Conservation (phyloP, 2,113 vertebrate species). For the Mustela lutreola region DNA sequence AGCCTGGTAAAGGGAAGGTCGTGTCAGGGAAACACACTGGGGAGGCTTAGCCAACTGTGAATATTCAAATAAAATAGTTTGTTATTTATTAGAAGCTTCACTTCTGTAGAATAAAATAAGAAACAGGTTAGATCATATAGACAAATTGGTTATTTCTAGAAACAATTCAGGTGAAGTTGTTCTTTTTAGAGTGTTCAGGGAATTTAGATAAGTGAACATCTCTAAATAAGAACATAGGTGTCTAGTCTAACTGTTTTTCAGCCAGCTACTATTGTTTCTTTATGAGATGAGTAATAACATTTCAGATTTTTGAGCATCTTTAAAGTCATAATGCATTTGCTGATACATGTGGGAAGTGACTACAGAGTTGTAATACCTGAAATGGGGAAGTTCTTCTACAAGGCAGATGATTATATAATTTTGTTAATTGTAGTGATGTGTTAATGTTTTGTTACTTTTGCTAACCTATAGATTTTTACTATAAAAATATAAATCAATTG, state of each 20-base stretch:
- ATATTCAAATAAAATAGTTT: neutral
- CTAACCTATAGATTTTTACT: constrained; percentile 53
- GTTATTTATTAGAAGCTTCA: constrained; percentile 65
- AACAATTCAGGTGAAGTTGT: constrained; percentile 53
- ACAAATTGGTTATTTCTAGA: constrained; percentile 74
- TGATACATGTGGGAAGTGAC: constrained; percentile 77
- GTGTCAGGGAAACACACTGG: neutral
- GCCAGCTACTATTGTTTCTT: constrained; percentile 64
- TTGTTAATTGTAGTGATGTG: constrained; percentile 73
- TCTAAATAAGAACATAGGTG: constrained; percentile 42
- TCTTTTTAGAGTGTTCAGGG: constrained; percentile 73
- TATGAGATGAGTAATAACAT: constrained; percentile 79
- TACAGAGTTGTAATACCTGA: constrained; percentile 72
- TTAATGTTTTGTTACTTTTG: constrained; percentile 62
- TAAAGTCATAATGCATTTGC: constrained; percentile 82
- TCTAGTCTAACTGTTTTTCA: constrained; percentile 67
- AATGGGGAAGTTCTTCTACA: constrained; percentile 76
- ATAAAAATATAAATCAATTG: neutral
- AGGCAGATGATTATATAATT: constrained; percentile 76
- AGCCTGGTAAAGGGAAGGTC: neutral
- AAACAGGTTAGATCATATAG: constrained; percentile 49
- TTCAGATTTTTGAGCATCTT: constrained; percentile 82
- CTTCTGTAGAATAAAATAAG: constrained; percentile 71
- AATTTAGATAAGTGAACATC: constrained; percentile 31
- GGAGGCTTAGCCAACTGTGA: neutral